These are phyloP conservation scores for Dynastes maya DNA, from an alignment of 2,888 invertebrate genomes.

Conservation along the genomic window DNA sequence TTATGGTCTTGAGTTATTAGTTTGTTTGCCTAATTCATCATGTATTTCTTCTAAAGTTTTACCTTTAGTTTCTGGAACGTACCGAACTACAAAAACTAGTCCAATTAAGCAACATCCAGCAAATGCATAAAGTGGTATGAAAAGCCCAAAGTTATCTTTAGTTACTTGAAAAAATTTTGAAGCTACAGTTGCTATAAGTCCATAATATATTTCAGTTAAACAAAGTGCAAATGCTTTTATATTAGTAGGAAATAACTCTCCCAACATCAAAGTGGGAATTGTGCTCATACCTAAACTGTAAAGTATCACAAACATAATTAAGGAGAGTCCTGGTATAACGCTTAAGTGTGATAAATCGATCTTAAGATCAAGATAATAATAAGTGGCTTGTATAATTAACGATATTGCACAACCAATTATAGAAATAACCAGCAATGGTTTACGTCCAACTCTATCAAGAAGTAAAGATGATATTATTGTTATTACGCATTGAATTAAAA, in stretches of 20 bases:
- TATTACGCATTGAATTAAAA: conserved; percentile 73
- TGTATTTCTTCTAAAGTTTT: conserved; percentile 81
- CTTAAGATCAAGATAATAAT: conserved; percentile 67
- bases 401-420: conserved; percentile 64
- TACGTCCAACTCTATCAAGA: conserved; percentile 77
- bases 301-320: conserved; percentile 69
- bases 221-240: conserved; percentile 73
- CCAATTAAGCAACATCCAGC: conserved; percentile 75
- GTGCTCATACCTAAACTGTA: conserved; percentile 71
- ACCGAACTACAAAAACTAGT: conserved; percentile 74
- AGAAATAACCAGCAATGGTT: conserved; percentile 75
- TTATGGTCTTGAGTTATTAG: not conserved
- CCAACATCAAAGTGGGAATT: conserved; percentile 70
- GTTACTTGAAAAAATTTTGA: conserved; percentile 71
- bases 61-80: conserved; percentile 81
- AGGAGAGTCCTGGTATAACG: conserved; percentile 69
- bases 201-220: conserved; percentile 71
- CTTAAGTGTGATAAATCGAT: conserved; percentile 62
- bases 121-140: conserved; percentile 79
- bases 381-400: conserved; percentile 65
- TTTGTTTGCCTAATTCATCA: conserved; percentile 71
- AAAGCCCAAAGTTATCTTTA: conserved; percentile 75
- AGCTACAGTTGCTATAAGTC: conserved; percentile 68
- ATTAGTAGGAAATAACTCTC: conserved; percentile 72
- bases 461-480: conserved; percentile 73